phyloP scores from a whole-genome alignment of 2,888 invertebrate genomes.

The Brachyptera putata region DNA sequence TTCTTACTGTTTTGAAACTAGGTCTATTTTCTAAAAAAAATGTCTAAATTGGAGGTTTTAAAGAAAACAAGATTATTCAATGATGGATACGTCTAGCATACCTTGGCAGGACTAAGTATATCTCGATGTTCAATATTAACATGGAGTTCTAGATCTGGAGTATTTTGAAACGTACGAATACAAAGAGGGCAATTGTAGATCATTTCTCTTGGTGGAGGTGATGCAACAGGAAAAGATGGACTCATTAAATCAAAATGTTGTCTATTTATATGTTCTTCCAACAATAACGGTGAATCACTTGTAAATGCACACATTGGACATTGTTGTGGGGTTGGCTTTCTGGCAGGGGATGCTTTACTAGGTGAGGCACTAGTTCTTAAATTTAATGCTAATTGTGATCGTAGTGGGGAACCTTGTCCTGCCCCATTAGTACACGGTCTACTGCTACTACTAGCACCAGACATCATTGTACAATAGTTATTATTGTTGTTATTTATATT shows the following conservation, averaged over 20 bases:
- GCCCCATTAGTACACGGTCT: constrained; percentile 36
- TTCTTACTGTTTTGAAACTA: no score
- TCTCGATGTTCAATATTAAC: constrained; percentile 82
- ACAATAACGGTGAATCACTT: constrained; percentile 65
- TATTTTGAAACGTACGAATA: constrained; percentile 63
- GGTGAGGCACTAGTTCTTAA: constrained; percentile 47
- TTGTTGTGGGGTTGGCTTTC: constrained; percentile 44
- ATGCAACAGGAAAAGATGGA: constrained; percentile 47
- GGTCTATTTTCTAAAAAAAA: no score
- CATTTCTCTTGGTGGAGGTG: constrained; percentile 41
- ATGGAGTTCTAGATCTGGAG: constrained; percentile 77
- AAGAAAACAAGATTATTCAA: no score
- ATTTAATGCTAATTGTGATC: constrained; percentile 66
- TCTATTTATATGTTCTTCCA: constrained; percentile 80
- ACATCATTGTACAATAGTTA: constrained; percentile 32
- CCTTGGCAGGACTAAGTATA: constrained; percentile 64
- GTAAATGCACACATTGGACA: constrained; percentile 75
- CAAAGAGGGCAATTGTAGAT: constrained; percentile 75
- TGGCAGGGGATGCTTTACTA: constrained; percentile 38
- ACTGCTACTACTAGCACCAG: constrained; percentile 39
- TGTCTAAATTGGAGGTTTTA: no score
- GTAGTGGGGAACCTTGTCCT: constrained; percentile 69
- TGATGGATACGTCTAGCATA: no score
- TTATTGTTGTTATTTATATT: constrained; percentile 45
- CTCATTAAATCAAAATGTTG: constrained; percentile 79